Evolutionary conservation across 2,888 invertebrate genomes (phyloP).

Genomic region (Acrocera orbiculus): DNA sequence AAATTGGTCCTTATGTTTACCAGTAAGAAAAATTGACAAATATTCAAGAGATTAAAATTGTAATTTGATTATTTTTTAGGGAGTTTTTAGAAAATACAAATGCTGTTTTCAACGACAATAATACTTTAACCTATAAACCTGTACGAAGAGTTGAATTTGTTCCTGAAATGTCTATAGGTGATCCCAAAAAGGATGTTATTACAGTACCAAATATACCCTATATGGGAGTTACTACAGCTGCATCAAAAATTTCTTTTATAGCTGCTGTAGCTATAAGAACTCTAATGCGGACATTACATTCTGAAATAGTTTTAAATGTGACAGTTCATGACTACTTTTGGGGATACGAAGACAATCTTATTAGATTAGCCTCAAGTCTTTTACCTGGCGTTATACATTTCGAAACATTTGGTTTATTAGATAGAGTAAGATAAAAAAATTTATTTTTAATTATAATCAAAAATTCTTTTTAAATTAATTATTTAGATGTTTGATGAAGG

Average conservation of each 20-base stretch:
- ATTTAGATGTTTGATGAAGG: constrained; percentile 45
- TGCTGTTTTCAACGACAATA: constrained; percentile 42
- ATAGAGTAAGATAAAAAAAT: constrained; percentile 41
- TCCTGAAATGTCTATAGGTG: constrained; percentile 45
- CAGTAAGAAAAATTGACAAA: constrained; percentile 39
- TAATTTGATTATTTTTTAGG: constrained; percentile 33
- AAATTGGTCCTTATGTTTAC: constrained; percentile 70
- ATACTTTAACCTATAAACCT: constrained; percentile 48
- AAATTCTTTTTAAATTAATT: constrained; percentile 1
- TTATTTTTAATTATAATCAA: no score
- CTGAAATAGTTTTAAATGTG: constrained; percentile 44
- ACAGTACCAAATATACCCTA: constrained; percentile 54
- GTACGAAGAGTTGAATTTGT: constrained; percentile 39
- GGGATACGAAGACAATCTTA: constrained; percentile 64
- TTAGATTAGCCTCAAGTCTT: constrained; percentile 47
- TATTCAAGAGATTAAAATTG: no score
- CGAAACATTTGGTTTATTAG: constrained; percentile 60
- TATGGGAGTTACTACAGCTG: constrained; percentile 32
- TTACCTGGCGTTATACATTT: constrained; percentile 69
- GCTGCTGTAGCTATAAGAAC: constrained; percentile 43
- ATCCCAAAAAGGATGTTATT: constrained; percentile 41
- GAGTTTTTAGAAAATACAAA: constrained; percentile 51
- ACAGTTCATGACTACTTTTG: constrained; percentile 55
- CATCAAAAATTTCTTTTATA: constrained; percentile 21
- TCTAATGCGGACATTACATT: constrained; percentile 36